Evolutionary conservation across 2,888 invertebrate species (phyloP).

Genomic region (Pristionchus entomophagus): DNA sequence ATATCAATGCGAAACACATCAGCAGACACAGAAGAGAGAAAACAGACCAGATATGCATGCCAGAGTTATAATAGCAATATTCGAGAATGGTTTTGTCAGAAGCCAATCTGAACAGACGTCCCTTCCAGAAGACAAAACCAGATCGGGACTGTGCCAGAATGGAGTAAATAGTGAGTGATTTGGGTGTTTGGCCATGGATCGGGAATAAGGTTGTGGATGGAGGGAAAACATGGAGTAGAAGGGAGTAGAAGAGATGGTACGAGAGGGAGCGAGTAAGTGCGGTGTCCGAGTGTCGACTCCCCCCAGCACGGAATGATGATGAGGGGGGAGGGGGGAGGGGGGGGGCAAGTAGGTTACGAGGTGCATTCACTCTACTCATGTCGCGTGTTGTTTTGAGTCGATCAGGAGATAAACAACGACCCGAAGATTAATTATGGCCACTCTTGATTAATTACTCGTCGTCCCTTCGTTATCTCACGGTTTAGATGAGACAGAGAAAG

Average conservation of each 20-base stretch:
- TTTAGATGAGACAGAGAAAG: neutral
- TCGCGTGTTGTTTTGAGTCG: neutral
- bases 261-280: neutral
- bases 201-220: neutral
- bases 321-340: neutral
- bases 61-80: no score
- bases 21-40: no score
- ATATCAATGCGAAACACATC: no score
- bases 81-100: no score
- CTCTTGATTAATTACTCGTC: neutral
- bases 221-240: neutral
- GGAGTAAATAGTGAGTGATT: neutral
- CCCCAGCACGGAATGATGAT: neutral
- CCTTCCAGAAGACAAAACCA: no score
- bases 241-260: neutral
- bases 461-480: neutral
- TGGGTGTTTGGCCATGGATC: neutral
- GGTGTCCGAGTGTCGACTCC: conserved; percentile 20
- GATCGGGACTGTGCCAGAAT: no score
- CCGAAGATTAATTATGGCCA: neutral
- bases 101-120: no score
- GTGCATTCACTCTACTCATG: neutral
- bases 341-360: conserved; percentile 15
- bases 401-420: neutral
- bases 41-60: no score